Base-by-base conservation (phyloP, 2,797 vertebrate genomes). In the Arremon brunneinucha region DNA sequence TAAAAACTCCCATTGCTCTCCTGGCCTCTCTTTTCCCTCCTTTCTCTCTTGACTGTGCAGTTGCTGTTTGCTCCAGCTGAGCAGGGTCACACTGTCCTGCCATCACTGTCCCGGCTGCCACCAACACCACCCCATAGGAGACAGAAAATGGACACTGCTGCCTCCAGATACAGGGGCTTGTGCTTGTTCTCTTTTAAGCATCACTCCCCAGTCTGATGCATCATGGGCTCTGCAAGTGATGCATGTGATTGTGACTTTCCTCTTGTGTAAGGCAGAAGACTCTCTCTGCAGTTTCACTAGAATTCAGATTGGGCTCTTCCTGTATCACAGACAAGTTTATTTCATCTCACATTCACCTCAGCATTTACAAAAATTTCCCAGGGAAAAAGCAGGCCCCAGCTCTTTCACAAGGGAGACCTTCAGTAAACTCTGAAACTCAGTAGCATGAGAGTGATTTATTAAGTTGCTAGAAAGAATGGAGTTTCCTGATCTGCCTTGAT, bases 401-500 rank as follows among this genome's bases (percentile, higher is more conserved):
- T 83, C 41, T 63, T 71, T 88, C 78, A 60, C 19, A 68, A 52
- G 35, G 63, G 43, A 59, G 53, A 78, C 56, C n/a, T 88, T 75
- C 56, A 77, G 41, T 20, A 83, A 63, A 46, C 35, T 72, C 78
- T 74, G 44, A 84, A 88, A 81, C 15, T 56, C 27, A 53, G 64
- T 63, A 90, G 41, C 64, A 85, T 1, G 2, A 37, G 2, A 37
- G 22, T 68, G 57, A 90, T 90, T 87, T 90, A 86, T 23, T 49
- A 35, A 83, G 57, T 79, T 74, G 46, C 67, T 69, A 57, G 53
- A 81, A 83, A 87, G 35, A 81, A 84, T 12, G 24, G 52, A 59
- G 39, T 69, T 92, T 92, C 80, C 83, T 78, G 39, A 70, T 90
- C 77, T 78, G 74, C 55, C 62, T 75, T 49, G 65, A 27, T 90